Percentiles rank a stretch among this genome's conserved stretches.
Conservation (phyloP, 2,888 invertebrate species). For the Apotomis betuletana region DNA sequence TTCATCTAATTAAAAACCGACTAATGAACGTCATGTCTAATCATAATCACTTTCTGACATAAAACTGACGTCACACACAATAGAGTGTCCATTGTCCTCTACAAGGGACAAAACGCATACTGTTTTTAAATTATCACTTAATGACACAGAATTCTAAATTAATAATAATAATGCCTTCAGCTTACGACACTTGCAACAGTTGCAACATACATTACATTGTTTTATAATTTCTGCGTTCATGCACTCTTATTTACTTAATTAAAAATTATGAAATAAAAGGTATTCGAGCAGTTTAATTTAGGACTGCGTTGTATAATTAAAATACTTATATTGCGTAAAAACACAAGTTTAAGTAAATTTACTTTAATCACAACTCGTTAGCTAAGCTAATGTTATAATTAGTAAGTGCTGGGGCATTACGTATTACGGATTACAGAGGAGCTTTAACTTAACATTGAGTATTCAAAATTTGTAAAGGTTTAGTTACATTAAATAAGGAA, state of each 20-base stretch:
- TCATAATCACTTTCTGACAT: background rate
- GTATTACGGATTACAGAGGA: conserved; percentile 6
- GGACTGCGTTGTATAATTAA: conserved; percentile 22
- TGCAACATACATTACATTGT: background rate
- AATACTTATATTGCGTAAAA: conserved; percentile 20
- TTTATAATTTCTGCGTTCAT: conserved; percentile 3
- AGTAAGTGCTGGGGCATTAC: conserved; percentile 23
- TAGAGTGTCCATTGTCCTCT: background rate
- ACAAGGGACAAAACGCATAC: background rate
- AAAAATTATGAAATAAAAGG: conserved; percentile 15
- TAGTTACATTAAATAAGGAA: background rate
- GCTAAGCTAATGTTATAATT: conserved; percentile 26
- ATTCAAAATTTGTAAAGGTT: background rate
- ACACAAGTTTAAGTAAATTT: conserved; percentile 3
- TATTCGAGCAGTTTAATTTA: conserved; percentile 19
- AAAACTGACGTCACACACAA: background rate
- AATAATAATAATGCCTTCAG: background rate
- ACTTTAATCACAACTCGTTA: conserved; percentile 18
- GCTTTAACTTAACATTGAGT: background rate
- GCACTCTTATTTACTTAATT: conserved; percentile 13
- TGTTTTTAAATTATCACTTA: background rate
- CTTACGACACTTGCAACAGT: background rate
- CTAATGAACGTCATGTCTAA: no score
- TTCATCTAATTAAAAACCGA: background rate
- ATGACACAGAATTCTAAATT: background rate